Evolutionary conservation across 2,888 invertebrate genomes (phyloP), one percentile per base, ranked within the genome.

Genomic region (Sceliomorpha sp.): DNA sequence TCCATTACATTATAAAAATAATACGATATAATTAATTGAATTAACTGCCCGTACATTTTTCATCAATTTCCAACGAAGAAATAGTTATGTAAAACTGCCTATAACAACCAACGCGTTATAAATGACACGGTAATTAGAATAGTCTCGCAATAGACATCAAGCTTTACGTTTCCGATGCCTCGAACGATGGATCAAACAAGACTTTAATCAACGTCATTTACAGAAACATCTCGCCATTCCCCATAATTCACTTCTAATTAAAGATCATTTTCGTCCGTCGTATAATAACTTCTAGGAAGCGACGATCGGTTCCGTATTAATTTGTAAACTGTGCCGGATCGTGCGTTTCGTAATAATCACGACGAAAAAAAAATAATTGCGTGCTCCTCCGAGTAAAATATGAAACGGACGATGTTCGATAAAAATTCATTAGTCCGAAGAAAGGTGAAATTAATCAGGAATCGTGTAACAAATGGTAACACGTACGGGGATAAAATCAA

Each of bases 391-490:
- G 48, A 31, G 40, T n/a, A 37, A 51, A 47, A 9, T 37, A 55
- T 44, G 40, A 50, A 32, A 5, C 2, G 37, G 42, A 55, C 40
- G 45, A 14, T 37, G 53, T 45, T 44, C 53, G 53, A 64, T 45
- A 44, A 58, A 64, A 56, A 58, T 64, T 64, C 51, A 64, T 64
- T 51, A 58, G 64, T 39, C 32, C 45, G 45, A 8, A 37, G 31
- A 15, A 20, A 39, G 34, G 56, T 64, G 32, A 34, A 58, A 64
- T 64, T 67, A 67, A 59, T 67, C 58, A 67, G 37, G 67, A 59
- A 53, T 59, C 40, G 42, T 59, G 64, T 56, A 56, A 45, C 50
- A 50, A 56, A 50, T 37, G 59, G 51, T 66, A 51, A 58, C 31
- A 40, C 51, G 45, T 26, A 27, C 50, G 37, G 9, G 51, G 32